A percentile compares a stretch with the other conserved stretches of the same genome.
Conservation (phyloP, 2,888 invertebrate genomes). For the Bimastos eiseni region DNA sequence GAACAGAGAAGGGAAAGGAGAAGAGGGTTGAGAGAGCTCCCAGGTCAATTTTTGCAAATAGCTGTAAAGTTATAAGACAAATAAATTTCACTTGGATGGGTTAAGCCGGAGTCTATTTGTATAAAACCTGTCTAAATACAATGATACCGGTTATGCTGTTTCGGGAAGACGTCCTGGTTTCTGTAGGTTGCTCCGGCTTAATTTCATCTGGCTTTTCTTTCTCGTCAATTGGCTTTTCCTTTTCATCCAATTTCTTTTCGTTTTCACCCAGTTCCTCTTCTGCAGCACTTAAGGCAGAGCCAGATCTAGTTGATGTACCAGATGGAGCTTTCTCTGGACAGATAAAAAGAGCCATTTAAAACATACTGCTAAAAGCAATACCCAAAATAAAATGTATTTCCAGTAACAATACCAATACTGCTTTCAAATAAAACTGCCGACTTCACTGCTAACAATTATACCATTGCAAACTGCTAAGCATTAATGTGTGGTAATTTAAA, state of each 20-base stretch:
- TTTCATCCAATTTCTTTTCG: background rate
- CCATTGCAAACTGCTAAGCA: no score
- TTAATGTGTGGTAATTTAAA: no score
- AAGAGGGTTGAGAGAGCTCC: no score
- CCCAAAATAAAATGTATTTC: background rate
- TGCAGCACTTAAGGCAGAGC: background rate
- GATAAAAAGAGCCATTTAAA: background rate
- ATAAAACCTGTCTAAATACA: no score
- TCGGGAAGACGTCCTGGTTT: background rate
- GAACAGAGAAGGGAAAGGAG: no score
- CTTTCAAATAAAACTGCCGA: no score
- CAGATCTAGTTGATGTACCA: background rate
- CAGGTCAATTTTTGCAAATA: no score
- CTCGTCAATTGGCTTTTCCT: background rate
- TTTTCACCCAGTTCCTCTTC: constrained; percentile 27
- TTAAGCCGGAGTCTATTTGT: no score
- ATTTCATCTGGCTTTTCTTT: background rate
- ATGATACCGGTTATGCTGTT: background rate
- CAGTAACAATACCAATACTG: no score
- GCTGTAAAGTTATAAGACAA: no score
- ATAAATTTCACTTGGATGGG: no score
- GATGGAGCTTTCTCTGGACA: background rate
- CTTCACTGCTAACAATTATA: no score
- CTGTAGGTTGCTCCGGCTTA: background rate
- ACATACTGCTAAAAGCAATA: background rate